Base-by-base conservation (phyloP, 2,113 vertebrate species). In the Marmota monax region DNA sequence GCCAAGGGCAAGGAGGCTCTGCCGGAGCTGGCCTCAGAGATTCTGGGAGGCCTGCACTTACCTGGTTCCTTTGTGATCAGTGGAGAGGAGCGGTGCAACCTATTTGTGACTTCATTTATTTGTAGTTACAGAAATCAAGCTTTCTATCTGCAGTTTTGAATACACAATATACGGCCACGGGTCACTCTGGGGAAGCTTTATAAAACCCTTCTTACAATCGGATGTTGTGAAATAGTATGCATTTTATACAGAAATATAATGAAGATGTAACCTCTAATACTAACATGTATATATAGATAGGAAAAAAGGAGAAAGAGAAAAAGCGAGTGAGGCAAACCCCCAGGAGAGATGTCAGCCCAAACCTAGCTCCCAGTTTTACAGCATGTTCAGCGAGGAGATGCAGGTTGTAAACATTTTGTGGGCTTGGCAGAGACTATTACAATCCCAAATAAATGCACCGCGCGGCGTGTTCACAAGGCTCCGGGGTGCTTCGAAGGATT, bases 361-460 rank as follows among this genome's bases (percentile, higher is more conserved):
- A 90, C 27, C 70, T 51, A 76, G 76, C 9, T 53, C 87, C 86
- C 53, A 39, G 84, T 87, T 97, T 97, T 97, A 96, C 63, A 56
- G 84, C 45, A 48, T 37, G 91, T 87, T 67, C 95, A 72, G 77
- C 25, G 7, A 4, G 0, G 84, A 90, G 89, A 88, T 56, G 76
- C 74, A 63, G 84, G 84, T 97, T 92, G 58, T 97, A 96, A 98
- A 97, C 84, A 85, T 96, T 98, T 97, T 97, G 97, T 96, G 97
- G 94, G 94, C 92, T 97, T 96, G 97, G 94, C 87, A 12, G 73
- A 91, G 95, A 88, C 82, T 37, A 37, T 96, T 85, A 96, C 83
- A 45, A 91, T n/a, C 95, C 92, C 88, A 90, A 95, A 96, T 97
- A 97, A 98, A 97, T 34, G 89, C 94, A 58, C 65, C 3, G 77